phyloP scores from a whole-genome alignment of 2,113 vertebrate genomes.

The Scatophagus argus region DNA sequence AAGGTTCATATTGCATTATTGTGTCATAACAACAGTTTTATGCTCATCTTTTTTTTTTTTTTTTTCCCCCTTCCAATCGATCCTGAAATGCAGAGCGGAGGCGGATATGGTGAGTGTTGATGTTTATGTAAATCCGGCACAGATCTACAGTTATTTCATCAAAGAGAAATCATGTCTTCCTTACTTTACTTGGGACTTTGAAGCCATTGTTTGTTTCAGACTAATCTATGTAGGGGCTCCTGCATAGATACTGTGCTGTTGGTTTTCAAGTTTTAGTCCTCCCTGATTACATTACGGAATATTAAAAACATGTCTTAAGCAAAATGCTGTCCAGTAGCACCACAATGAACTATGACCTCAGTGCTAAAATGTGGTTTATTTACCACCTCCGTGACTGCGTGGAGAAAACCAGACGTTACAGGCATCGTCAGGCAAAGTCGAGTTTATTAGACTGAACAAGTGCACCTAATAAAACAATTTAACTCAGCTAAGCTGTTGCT shows the following conservation, averaged over 20 bases:
- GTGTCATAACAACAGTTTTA: slow-evolving; percentile 26
- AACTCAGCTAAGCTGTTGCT: too few species aligned
- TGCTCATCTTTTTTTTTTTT: background rate
- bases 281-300: too few species aligned
- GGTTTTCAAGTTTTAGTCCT: too few species aligned
- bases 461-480: background rate
- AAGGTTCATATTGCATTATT: background rate
- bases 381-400: too few species aligned
- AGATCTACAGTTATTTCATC: slow-evolving; percentile 4
- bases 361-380: too few species aligned
- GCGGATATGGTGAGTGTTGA: slow-evolving; percentile 93
- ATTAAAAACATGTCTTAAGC: too few species aligned
- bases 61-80: slow-evolving; percentile 51
- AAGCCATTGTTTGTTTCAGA: background rate
- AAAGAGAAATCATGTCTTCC: background rate
- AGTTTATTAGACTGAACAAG: background rate
- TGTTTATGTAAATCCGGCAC: slow-evolving; percentile 36
- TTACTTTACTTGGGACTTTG: background rate
- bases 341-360: too few species aligned
- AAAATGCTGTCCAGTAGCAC: too few species aligned
- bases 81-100: slow-evolving; percentile 87
- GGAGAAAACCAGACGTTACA: too few species aligned
- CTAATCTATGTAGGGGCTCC: background rate
- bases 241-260: background rate
- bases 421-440: background rate